Percentiles rank a stretch among this genome's conserved stretches.
phyloP scores from a whole-genome alignment of 2,888 invertebrate genomes.

The Lithophane semibrunnea region DNA sequence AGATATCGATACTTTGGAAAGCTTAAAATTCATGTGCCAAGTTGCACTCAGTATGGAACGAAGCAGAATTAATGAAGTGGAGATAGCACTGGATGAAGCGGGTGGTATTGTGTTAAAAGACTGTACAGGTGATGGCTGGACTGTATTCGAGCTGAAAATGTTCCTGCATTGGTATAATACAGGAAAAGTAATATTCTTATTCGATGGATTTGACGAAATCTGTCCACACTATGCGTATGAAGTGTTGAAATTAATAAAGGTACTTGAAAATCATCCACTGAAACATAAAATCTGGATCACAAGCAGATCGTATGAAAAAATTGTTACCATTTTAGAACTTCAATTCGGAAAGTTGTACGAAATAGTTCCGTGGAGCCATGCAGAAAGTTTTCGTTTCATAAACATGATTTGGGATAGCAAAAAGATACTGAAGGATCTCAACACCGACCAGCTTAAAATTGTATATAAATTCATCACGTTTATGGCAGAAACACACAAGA shows the following conservation, averaged over 20 bases:
- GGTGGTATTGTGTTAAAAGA: conserved; percentile 5
- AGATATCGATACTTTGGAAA: conserved; percentile 8
- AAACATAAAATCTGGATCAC: conserved; percentile 52
- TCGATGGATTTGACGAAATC: conserved; percentile 65
- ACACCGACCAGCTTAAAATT: not conserved
- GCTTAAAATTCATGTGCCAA: conserved; percentile 29
- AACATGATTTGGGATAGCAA: not conserved
- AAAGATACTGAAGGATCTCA: not conserved
- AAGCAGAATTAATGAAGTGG: not conserved
- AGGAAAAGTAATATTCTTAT: conserved; percentile 45
- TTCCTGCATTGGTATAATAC: conserved; percentile 53
- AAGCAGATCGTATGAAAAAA: conserved; percentile 52
- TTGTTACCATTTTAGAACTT: conserved; percentile 26
- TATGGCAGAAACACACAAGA: not conserved
- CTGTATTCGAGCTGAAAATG: conserved; percentile 38
- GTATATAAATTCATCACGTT: conserved; percentile 1
- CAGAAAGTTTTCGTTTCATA: not conserved
- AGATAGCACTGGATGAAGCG: conserved; percentile 1
- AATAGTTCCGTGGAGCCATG: conserved; percentile 6
- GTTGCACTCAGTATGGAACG: not conserved
- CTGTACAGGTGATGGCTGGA: conserved; percentile 15
- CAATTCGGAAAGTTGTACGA: conserved; percentile 5
- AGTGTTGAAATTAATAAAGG: conserved; percentile 32
- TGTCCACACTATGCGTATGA: conserved; percentile 51
- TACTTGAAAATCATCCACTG: not conserved